phyloP scores from a whole-genome alignment of 2,113 vertebrate genomes.

The Eulacestoma nigropectus region DNA sequence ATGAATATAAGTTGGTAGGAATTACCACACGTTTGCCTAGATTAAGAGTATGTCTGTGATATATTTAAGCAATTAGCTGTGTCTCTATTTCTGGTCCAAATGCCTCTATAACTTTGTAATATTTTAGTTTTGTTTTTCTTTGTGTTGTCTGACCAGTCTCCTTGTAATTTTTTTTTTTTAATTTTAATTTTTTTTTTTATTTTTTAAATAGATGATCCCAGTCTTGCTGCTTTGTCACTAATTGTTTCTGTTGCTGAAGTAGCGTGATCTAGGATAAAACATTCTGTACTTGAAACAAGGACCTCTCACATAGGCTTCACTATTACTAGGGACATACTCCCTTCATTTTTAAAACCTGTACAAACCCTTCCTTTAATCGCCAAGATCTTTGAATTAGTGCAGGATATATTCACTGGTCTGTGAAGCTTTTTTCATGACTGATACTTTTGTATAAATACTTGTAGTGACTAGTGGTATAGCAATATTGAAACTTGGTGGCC shows the following conservation, averaged over 20 bases:
- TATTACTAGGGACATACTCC: neutral
- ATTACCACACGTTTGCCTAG: neutral
- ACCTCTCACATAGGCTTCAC: neutral
- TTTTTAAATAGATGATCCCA: neutral
- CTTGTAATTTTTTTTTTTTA: neutral
- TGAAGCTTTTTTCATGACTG: neutral
- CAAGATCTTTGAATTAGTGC: neutral
- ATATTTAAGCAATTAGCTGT: neutral
- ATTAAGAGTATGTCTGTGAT: neutral
- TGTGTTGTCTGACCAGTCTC: neutral
- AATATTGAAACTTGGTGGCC: neutral
- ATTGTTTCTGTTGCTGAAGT: constrained; percentile 16
- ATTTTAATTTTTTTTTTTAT: neutral
- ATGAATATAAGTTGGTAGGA: neutral
- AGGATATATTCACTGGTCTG: neutral
- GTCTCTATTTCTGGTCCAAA: neutral
- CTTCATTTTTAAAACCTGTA: neutral
- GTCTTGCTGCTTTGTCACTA: neutral
- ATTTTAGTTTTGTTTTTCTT: neutral
- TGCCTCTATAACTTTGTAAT: neutral
- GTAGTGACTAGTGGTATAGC: neutral
- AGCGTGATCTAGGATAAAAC: neutral
- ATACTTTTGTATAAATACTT: neutral
- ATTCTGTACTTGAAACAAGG: neutral
- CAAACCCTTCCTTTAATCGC: neutral